phyloP scores from a whole-genome alignment of 2,888 invertebrate species.

The Podabrus alpinus region DNA sequence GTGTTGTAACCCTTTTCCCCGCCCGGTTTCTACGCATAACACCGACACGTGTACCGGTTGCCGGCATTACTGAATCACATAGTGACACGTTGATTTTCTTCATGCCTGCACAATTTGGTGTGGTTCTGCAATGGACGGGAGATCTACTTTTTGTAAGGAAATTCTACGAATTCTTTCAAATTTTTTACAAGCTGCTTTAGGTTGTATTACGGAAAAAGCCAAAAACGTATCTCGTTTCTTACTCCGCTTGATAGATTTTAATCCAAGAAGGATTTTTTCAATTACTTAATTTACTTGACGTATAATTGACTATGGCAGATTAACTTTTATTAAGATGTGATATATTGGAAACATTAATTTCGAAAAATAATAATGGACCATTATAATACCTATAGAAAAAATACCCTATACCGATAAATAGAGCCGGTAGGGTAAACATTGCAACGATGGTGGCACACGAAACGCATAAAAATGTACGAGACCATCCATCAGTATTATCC shows the following conservation, averaged over 20 bases:
- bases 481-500: neutral
- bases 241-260: neutral
- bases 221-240: neutral
- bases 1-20: slow-evolving; percentile 25
- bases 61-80: slow-evolving; percentile 27
- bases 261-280: neutral
- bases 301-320: neutral
- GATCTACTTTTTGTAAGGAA: neutral
- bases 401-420: too few species aligned
- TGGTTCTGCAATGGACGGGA: slow-evolving; percentile 7
- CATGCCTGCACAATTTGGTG: slow-evolving; percentile 26
- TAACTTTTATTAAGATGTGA: neutral
- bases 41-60: slow-evolving; percentile 35
- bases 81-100: slow-evolving; percentile 34
- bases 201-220: neutral
- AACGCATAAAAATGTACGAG: neutral
- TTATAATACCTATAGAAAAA: too few species aligned
- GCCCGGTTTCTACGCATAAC: slow-evolving; percentile 27
- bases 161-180: neutral
- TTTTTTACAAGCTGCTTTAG: neutral
- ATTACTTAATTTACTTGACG: neutral
- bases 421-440: neutral
- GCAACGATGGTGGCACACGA: neutral
- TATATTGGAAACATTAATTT: too few species aligned
- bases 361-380: too few species aligned